Conservation (phyloP, 2,797 vertebrate species). For the Buphagus erythrorhynchus region DNA sequence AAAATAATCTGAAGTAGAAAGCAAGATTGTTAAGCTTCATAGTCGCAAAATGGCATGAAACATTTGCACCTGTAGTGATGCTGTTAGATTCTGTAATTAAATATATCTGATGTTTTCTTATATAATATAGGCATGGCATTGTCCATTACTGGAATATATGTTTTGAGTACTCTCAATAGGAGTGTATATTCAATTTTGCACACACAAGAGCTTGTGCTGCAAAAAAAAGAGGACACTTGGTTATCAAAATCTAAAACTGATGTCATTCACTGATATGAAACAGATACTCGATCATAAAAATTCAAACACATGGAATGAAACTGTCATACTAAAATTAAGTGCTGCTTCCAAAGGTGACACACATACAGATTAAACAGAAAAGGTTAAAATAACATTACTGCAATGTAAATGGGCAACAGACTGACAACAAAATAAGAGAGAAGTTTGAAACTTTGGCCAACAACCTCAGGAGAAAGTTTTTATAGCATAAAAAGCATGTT, state of each 20-base stretch:
- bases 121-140: constrained; percentile 54
- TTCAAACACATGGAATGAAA: constrained; percentile 69
- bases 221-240: constrained; percentile 40
- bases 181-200: constrained; percentile 61
- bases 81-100: constrained; percentile 21
- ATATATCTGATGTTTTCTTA: constrained; percentile 30
- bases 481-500: constrained; percentile 72
- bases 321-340: constrained; percentile 59
- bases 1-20: constrained; percentile 75
- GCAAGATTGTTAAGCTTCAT: constrained; percentile 57
- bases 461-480: constrained; percentile 65
- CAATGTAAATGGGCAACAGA: constrained; percentile 56
- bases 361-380: constrained; percentile 64
- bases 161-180: constrained; percentile 27
- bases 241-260: constrained; percentile 44
- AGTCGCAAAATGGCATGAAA: constrained; percentile 46
- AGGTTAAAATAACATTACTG: constrained; percentile 49
- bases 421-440: constrained; percentile 49
- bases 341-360: constrained; percentile 57
- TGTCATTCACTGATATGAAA: constrained; percentile 34
- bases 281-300: constrained; percentile 51
- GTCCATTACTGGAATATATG: constrained; percentile 43
- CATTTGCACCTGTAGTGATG: constrained; percentile 62
- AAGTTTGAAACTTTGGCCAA: constrained; percentile 65
- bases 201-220: constrained; percentile 43